Evolutionary conservation across 2,888 invertebrate genomes (phyloP), one percentile per base, ranked within the genome.

Genomic region (Branchellion lobata): DNA sequence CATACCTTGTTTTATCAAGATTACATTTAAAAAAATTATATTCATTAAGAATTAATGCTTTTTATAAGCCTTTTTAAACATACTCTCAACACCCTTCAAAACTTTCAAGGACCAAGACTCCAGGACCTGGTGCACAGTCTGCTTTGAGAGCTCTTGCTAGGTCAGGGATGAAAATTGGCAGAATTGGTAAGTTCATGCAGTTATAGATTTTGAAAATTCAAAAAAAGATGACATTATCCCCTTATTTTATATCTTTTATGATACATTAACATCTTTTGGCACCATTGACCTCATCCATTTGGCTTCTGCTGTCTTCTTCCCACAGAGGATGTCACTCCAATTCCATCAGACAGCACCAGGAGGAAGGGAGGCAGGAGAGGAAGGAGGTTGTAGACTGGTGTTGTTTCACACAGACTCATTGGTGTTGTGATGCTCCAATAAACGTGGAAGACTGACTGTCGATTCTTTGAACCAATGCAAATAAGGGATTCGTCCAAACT

Each of bases 291-390:
- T n/a, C n/a, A n/a, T n/a, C n/a, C n/a, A n/a, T n/a, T n/a, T n/a
- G n/a, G n/a, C n/a, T n/a, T n/a, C n/a, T n/a, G n/a, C n/a, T n/a
- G n/a, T n/a, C n/a, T n/a, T n/a, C n/a, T n/a, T n/a, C n/a, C n/a
- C n/a, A n/a, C 87, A 88, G 90, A 90, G 90, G 99, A 99, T 91
- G 99, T 99, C 14, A 99, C 99, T 14, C 99, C 99, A 31, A 98
- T 99, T 89, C 99, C 99, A 86, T 96, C 97, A 80, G 99, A 99
- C 90, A 94, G 95, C 82, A 99, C 98, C 79, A 93, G 99, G 88
- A 95, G 98, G 92, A 99, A 99, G 94, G 98, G 98, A 88, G 99
- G 99, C 90, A 93, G 99, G 87, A 93, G 99, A 90, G 99, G 99
- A 90, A 93, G 99, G 90, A 93, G 99, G 91, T 92, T 99, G 92